Evolutionary conservation across 2,888 invertebrate species (phyloP).

Genomic region (Drosophila niveifrons): DNA sequence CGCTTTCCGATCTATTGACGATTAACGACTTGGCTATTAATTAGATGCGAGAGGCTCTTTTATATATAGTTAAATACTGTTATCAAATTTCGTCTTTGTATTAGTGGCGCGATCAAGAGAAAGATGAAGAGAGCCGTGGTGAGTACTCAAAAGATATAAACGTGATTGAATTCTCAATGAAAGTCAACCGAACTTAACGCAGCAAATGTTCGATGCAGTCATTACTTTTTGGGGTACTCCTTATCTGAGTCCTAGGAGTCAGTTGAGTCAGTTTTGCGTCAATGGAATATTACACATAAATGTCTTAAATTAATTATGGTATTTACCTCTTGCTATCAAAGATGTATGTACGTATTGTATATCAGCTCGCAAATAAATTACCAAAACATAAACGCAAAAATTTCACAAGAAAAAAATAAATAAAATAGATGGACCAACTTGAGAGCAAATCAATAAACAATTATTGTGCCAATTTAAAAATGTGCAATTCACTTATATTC

Average conservation of each 20-base stretch:
- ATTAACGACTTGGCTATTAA: constrained; percentile 42
- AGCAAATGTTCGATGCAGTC: background rate
- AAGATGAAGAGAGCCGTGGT: constrained; percentile 9
- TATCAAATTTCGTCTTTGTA: constrained; percentile 41
- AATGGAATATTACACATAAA: constrained; percentile 4
- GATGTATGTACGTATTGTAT: background rate
- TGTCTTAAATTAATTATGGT: background rate
- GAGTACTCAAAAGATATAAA: constrained; percentile 22
- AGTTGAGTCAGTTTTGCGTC: background rate
- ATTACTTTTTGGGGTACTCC: background rate
- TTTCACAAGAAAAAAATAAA: background rate
- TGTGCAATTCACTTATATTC: constrained; percentile 54
- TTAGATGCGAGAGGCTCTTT: constrained; percentile 36
- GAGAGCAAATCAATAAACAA: constrained; percentile 54
- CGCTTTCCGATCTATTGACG: constrained; percentile 35
- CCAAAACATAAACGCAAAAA: constrained; percentile 38
- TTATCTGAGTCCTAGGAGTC: constrained; percentile 15
- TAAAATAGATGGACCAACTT: constrained; percentile 22
- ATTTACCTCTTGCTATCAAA: constrained; percentile 11
- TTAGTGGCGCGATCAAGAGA: constrained; percentile 36
- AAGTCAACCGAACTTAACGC: constrained; percentile 14
- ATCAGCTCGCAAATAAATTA: constrained; percentile 37
- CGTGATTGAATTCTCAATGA: constrained; percentile 25
- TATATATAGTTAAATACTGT: constrained; percentile 40
- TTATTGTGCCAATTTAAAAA: constrained; percentile 46